These are phyloP conservation scores for Escarpia spicata DNA, from an alignment of 2,888 invertebrate species.

Conservation along the genomic window DNA sequence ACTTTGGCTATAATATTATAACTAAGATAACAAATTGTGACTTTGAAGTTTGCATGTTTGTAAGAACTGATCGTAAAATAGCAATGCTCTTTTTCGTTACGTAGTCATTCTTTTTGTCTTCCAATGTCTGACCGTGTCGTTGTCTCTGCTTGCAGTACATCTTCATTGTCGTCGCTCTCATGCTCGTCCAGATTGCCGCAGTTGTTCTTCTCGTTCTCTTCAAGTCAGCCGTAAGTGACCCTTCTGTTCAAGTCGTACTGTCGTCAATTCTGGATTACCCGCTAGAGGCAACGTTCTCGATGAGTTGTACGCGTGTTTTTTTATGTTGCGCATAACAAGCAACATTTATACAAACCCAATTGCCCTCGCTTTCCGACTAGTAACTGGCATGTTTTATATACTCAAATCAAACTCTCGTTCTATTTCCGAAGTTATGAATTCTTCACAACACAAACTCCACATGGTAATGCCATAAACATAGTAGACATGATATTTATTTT, in stretches of 20 bases:
- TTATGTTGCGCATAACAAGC: too few relatives aligned
- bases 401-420: background rate
- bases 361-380: too few relatives aligned
- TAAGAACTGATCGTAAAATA: background rate
- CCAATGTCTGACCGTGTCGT: background rate
- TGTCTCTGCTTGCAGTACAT: slow-evolving; percentile 27
- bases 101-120: background rate
- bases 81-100: background rate
- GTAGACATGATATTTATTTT: background rate
- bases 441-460: background rate
- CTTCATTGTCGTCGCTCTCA: slow-evolving; percentile 25
- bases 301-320: too few relatives aligned
- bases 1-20: too few relatives aligned
- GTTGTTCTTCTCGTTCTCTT: background rate
- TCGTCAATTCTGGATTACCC: too few relatives aligned
- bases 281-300: too few relatives aligned
- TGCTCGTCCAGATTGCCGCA: background rate
- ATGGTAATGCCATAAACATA: background rate
- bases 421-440: background rate
- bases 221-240: background rate
- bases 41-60: background rate
- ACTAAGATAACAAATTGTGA: background rate
- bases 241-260: background rate
- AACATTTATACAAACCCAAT: too few relatives aligned
- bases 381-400: too few relatives aligned